Conservation (phyloP, 2,888 invertebrate species). For the Ectobius pallidus region DNA sequence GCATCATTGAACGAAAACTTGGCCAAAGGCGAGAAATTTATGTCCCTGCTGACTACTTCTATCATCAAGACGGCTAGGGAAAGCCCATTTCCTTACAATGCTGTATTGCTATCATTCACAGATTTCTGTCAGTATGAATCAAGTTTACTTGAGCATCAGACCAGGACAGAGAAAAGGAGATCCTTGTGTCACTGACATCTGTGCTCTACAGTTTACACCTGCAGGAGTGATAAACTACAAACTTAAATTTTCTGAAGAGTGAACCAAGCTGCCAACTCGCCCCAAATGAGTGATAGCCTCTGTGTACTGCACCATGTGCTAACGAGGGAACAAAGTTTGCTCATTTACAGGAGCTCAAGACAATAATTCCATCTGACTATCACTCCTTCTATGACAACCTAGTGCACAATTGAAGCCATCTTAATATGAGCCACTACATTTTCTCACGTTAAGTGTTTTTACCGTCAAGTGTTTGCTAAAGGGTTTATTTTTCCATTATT, state of each 20-base stretch:
- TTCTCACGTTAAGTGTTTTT: background rate
- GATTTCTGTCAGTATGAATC: too few species aligned
- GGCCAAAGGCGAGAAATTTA: background rate
- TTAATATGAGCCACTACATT: background rate
- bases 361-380: background rate
- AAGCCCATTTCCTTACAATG: constrained; percentile 10
- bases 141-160: background rate
- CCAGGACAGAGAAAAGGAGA: background rate
- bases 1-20: background rate
- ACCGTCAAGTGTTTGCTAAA: background rate
- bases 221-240: constrained; percentile 3
- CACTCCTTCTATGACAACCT: background rate
- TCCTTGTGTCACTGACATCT: background rate
- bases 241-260: background rate
- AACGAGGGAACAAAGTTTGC: background rate
- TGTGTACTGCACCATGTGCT: background rate
- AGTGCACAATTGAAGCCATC: background rate
- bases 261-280: too few species aligned
- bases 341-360: too few species aligned
- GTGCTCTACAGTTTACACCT: background rate
- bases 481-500: background rate
- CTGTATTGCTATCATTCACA: too few species aligned
- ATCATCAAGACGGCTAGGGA: background rate
- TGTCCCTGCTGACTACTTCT: background rate
- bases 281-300: too few species aligned